A percentile compares a stretch with the other conserved stretches of the same genome.
These are phyloP conservation scores for Carcinoscorpius rotundicauda DNA, from an alignment of 1,140 invertebrate genomes.

Conservation along the genomic window DNA sequence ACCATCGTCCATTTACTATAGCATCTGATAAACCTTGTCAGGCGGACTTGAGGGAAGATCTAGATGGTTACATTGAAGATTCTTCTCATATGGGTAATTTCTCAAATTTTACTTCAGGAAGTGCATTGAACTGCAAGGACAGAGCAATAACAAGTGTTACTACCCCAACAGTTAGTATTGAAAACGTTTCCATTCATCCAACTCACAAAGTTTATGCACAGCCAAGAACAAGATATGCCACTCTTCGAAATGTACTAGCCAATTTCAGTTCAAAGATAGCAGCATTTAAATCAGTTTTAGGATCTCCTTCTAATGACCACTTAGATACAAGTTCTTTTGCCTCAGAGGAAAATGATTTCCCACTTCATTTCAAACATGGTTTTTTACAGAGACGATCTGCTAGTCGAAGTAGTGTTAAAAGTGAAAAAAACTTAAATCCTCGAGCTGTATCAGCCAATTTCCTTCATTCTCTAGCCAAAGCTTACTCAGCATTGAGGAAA, in stretches of 20 bases:
- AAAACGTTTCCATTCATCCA: constrained; percentile 48
- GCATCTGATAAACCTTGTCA: no score
- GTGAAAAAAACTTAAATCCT: constrained; percentile 15
- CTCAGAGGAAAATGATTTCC: not conserved
- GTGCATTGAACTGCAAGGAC: no score
- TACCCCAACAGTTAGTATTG: constrained; percentile 35
- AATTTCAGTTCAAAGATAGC: constrained; percentile 30
- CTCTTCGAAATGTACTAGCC: constrained; percentile 35
- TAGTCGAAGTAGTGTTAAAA: constrained; percentile 16
- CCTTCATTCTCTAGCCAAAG: no score
- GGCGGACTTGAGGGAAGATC: no score
- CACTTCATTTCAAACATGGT: not conserved
- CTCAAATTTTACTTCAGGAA: no score
- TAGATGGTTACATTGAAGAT: no score
- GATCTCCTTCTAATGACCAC: no score
- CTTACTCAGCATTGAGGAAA: no score
- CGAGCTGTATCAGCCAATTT: constrained; percentile 18
- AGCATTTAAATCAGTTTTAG: constrained; percentile 13
- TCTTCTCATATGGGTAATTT: no score
- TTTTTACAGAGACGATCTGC: constrained; percentile 1
- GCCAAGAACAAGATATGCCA: constrained; percentile 33
- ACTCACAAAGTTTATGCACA: constrained; percentile 62
- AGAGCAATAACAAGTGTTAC: no score
- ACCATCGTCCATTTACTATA: no score
- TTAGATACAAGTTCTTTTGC: not conserved